Evolutionary conservation across 2,797 vertebrate genomes (phyloP), one percentile per base, ranked within the genome.

Genomic region (Macropus fuliginosus): DNA sequence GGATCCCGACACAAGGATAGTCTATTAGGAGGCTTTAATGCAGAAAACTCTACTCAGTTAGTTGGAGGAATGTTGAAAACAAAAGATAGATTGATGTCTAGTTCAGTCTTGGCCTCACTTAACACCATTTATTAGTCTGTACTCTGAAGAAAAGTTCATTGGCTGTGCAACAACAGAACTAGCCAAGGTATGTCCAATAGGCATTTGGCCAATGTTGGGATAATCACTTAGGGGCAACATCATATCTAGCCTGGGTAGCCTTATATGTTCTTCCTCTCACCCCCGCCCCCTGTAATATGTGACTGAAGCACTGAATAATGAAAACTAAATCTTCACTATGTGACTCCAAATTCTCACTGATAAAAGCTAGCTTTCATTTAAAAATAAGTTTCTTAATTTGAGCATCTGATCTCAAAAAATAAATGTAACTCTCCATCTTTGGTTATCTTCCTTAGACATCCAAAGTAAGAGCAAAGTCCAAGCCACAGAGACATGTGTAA

Each of bases 391-490:
- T 46, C 34, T 91, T 55, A 54, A 54, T 91, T 91, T 55, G 50
- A 91, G 54, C 28, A 55, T 91, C 54, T 91, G 46, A 31, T 90
- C 18, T 54, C 13, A 54, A 90, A 90, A 91, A 31, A 52, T 54
- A 91, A 55, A 40, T 91, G 50, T 55, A 91, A 91, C 54, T 24
- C 50, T 55, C 54, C 54, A 91, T 55, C 90, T 55, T 91, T 91
- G 34, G 52, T 54, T 54, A 54, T 55, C 90, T 91, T 16, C 54
- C 52, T 91, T 91, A 31, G 24, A 54, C 29, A 91, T 29, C 94
- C 90, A 96, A 96, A 92, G 92, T 95, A 91, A 94, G 92, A 97
- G 94, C 95, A 96, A 97, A 97, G 94, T 95, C 94, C 92, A 96
- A 95, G 90, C 66, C 87, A 87, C 40, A 46, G 40, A 27, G 13